A percentile compares a stretch with the other conserved stretches of the same genome.
Conservation (phyloP, 2,888 invertebrate species). For the Mystacides longicornis region DNA sequence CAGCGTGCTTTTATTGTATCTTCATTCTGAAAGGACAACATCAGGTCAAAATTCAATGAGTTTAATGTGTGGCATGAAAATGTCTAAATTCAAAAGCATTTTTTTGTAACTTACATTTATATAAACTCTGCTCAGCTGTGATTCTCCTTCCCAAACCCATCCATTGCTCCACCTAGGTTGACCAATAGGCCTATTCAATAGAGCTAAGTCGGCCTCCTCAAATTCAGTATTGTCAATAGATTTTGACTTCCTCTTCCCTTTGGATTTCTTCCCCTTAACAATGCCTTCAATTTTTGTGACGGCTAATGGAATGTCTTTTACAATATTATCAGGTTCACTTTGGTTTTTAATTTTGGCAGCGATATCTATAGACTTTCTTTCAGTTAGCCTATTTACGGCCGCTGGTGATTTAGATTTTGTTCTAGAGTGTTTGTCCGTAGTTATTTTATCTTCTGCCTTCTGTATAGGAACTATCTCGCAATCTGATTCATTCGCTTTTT, state of each 20-base stretch:
- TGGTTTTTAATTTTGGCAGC: conserved; percentile 34
- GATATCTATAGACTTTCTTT: conserved; percentile 41
- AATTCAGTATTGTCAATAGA: conserved; percentile 18
- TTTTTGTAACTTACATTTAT: conserved; percentile 64
- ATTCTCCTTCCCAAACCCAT: conserved; percentile 85
- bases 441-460: conserved; percentile 40
- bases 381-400: conserved; percentile 33
- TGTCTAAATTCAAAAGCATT: no score
- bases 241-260: conserved; percentile 25
- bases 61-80: no score
- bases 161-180: conserved; percentile 79
- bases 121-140: conserved; percentile 76
- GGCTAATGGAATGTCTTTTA: conserved; percentile 23
- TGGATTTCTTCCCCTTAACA: conserved; percentile 27
- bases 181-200: conserved; percentile 31
- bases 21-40: conserved; percentile 20
- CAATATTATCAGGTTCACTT: conserved; percentile 28
- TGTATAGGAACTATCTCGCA: conserved; percentile 29
- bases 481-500: conserved; percentile 32
- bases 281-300: conserved; percentile 21
- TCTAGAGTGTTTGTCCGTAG: conserved; percentile 38
- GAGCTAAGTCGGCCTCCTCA: conserved; percentile 30
- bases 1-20: conserved; percentile 47
- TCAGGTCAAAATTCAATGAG: no score
- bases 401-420: conserved; percentile 36